Percentiles rank a stretch among this genome's conserved stretches.
Conservation (phyloP, 2,113 vertebrate genomes). For the Sakesphorus luctuosus region DNA sequence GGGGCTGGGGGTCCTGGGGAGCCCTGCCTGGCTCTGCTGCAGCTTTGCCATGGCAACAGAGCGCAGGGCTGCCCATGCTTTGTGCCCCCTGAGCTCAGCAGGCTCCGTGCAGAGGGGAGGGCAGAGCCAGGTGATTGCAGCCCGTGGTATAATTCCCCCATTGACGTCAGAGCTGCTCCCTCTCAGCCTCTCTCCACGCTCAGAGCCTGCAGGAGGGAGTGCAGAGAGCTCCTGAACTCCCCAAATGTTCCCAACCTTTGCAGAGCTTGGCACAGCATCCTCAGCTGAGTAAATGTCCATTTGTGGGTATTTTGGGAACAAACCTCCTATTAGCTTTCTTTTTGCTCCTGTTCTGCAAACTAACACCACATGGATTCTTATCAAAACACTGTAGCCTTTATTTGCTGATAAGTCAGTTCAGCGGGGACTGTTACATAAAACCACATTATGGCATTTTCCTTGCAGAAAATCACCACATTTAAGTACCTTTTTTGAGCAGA, state of each 20-base stretch:
- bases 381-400: conserved; percentile 50
- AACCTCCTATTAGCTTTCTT: not conserved
- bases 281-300: not conserved
- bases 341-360: not conserved
- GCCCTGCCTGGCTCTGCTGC: not conserved
- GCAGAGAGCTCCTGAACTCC: not conserved
- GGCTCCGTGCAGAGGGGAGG: not conserved
- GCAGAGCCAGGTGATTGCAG: conserved; percentile 4
- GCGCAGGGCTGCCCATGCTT: not conserved
- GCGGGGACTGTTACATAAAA: conserved; percentile 47
- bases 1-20: not conserved
- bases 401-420: conserved; percentile 55
- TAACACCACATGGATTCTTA: not conserved
- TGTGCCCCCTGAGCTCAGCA: not conserved
- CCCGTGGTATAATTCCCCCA: conserved; percentile 43
- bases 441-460: conserved; percentile 9
- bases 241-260: not conserved
- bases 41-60: not conserved
- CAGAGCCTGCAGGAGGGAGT: conserved; percentile 41
- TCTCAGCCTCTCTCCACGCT: not conserved
- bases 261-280: not conserved
- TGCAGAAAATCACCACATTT: conserved; percentile 47
- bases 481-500: conserved; percentile 31
- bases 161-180: conserved; percentile 65
- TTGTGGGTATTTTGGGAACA: not conserved